A percentile compares a stretch with the other conserved stretches of the same genome.
Evolutionary conservation across 2,113 vertebrate genomes (phyloP).

Genomic region (Tinamus guttatus): DNA sequence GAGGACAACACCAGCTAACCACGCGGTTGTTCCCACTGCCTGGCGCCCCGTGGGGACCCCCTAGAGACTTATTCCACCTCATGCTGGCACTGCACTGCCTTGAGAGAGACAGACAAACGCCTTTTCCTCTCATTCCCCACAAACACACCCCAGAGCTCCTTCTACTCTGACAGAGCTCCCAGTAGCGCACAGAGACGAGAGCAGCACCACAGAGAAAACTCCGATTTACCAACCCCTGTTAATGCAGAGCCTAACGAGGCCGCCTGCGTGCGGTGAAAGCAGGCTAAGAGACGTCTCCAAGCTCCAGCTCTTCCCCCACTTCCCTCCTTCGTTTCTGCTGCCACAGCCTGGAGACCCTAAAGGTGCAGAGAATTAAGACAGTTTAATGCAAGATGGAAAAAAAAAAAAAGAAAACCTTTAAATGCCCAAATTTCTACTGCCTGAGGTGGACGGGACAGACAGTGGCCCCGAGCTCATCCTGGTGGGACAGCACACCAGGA

Average conservation of each 20-base stretch:
- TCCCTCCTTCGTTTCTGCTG: not conserved
- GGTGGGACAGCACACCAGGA: not conserved
- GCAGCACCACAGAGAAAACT: not conserved
- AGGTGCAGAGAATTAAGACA: not conserved
- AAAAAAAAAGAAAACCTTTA: not conserved
- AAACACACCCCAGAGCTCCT: not conserved
- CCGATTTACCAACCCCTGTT: fast-evolving
- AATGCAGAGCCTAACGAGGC: fast-evolving
- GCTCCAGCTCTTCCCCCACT: fast-evolving
- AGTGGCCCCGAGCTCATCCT: not conserved
- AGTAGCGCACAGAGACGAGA: fast-evolving
- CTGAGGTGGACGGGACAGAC: not conserved
- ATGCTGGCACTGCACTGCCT: not conserved
- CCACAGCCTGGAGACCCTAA: not conserved
- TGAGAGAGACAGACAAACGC: not conserved
- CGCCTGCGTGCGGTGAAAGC: not conserved
- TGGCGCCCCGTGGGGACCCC: fast-evolving
- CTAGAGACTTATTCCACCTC: not conserved
- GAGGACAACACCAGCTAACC: not conserved
- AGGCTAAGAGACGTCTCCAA: not conserved
- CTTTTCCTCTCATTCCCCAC: not conserved
- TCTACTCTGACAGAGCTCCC: not conserved
- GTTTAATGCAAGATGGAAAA: not conserved
- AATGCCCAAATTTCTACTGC: not conserved
- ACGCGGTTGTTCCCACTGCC: fast-evolving